Base-by-base conservation (phyloP, 2,113 vertebrate species). In the Pica pica region DNA sequence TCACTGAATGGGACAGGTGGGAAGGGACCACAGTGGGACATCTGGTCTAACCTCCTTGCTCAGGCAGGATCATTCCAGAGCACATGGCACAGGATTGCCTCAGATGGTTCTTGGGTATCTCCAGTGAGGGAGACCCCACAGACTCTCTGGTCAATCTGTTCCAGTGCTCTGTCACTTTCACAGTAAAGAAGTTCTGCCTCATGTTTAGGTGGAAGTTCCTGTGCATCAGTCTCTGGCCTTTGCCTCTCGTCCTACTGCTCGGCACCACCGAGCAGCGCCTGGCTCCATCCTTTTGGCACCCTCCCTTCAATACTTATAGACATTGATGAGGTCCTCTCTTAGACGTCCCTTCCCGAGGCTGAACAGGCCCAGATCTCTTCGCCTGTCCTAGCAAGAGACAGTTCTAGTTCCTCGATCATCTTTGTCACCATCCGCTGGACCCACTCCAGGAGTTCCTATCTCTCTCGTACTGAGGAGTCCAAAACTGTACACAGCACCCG, bases 121-220 rank as follows among this genome's bases (percentile, higher is more conserved):
- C n/a, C 70, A 55, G 30, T 4, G 61, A 53, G 24, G 61, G n/a
- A 69, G 11, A 31, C 21, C 31, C 21, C n/a, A 12, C n/a, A 53
- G 1, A 13, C 33, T 46, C 16, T 14, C 53, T 8, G 33, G 16
- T 2, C 39, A 28, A 2, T 9, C 44, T 74, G 52, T 15, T 10
- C 44, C 28, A 11, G 44, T 2, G 37, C 52, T 15, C 8, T 0
- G 26, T 37, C 59, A 88, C 31, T 2, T 0, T 1, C 27, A 67
- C 27, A 46, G 52, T 12, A 28, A 26, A 31, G 31, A 42, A 56
- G 1, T n/a, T 81, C 33, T 2, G 3, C 33, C 5, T 59, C 12
- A 8, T 9, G 1, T 39, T 60, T 13, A 14, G 33, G 16, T 30
- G 33, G 18, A 65, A 59, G 2, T 59, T 44, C 15, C 27, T 1